These are phyloP conservation scores for Peribatodes rhomboidaria DNA, from an alignment of 2,888 invertebrate species.

Conservation along the genomic window DNA sequence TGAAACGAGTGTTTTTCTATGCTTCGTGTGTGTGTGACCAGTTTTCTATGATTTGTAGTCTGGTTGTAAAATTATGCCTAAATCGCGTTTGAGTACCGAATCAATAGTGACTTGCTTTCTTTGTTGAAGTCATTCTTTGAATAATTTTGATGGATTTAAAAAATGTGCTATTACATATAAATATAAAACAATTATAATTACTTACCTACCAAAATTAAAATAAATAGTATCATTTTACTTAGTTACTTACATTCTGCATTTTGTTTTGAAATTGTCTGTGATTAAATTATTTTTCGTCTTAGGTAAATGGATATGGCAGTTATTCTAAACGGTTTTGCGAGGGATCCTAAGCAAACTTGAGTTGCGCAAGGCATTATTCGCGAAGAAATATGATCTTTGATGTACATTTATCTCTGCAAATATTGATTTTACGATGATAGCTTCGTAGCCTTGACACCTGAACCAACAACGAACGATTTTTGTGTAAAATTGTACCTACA, in stretches of 20 bases:
- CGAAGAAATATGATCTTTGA: constrained; percentile 77
- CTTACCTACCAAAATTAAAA: no score
- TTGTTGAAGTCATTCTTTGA: no score
- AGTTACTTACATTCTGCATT: background rate
- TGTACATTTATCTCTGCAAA: constrained; percentile 64
- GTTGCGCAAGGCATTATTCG: constrained; percentile 76
- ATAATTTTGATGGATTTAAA: no score
- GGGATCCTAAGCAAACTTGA: constrained; percentile 73
- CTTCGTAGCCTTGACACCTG: constrained; percentile 73
- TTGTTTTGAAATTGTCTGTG: background rate
- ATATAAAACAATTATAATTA: no score
- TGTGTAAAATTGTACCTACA: constrained; percentile 9
- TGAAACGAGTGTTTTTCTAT: constrained; percentile 31
- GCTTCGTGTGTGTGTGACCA: background rate
- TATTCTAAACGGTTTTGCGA: constrained; percentile 43
- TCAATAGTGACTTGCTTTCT: no score
- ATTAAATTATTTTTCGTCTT: background rate
- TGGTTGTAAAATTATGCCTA: no score
- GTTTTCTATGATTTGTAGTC: background rate
- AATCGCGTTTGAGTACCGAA: no score
- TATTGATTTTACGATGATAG: constrained; percentile 75
- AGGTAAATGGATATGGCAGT: constrained; percentile 5
- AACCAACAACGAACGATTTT: constrained; percentile 64
- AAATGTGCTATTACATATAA: no score
- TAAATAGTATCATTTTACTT: no score